Evolutionary conservation across 2,797 vertebrate genomes (phyloP), one percentile per base, ranked within the genome.

Genomic region (Eospalax fontanierii): DNA sequence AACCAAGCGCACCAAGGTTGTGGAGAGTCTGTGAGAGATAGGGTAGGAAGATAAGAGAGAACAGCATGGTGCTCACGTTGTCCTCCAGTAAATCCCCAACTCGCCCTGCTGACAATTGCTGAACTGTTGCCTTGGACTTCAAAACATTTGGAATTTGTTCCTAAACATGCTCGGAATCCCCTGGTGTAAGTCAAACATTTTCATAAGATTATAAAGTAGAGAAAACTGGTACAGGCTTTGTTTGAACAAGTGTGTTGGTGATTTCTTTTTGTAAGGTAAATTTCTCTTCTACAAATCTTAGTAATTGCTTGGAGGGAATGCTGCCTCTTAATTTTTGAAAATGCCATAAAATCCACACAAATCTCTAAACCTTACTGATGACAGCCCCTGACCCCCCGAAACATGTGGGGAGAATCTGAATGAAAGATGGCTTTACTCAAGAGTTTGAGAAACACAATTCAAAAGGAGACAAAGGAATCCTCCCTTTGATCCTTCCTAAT

Each of bases 71-170:
- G 66, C 57, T 94, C 16, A 18, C 0, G 6, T 46, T 16, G 68
- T 38, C 65, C 68, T 43, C 2, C 12, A 24, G 50, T 4, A 50
- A 18, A 30, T 90, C 94, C 74, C 82, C 61, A 93, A 89, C 70
- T 97, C 95, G 97, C 96, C 96, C 96, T 74, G 50, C 97, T 28
- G 33, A 63, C 83, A 97, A 43, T 79, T 90, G 75, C 24, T 89
- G 74, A 82, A 68, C 54, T 97, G 46, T 94, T 92, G 92, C 14
- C 26, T 24, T 95, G 97, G 97, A 96, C 97, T 98, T 98, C 16
- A 98, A 97, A 97, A 97, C 97, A 89, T 98, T 98, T 97, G 96
- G 92, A 95, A 98, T 98, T 97, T 98, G 94, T 98, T 97, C 97
- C 94, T 97, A 98, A 98, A 97, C 96, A 97, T 97, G 94, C 97